Evolutionary conservation across 2,888 invertebrate genomes (phyloP).

Genomic region (Exephanes ischioxanthus): DNA sequence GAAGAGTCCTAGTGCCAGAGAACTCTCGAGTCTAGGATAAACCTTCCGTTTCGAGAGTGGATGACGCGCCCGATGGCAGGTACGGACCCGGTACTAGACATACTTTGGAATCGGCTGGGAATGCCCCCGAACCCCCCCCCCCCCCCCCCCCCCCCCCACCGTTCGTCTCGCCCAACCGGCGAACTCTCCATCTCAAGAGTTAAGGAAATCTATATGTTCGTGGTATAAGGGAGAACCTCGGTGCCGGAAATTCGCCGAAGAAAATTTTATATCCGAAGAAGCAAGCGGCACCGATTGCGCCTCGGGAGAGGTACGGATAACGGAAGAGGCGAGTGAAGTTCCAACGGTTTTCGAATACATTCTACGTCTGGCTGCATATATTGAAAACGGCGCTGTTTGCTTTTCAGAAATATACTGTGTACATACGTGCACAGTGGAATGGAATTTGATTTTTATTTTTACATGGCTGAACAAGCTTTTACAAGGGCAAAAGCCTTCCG

Average conservation of each 20-base stretch:
- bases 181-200: neutral
- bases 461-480: neutral
- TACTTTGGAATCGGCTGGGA: constrained; percentile 54
- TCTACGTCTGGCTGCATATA: constrained; percentile 42
- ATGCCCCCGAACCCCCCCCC: constrained; percentile 1
- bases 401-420: constrained; percentile 32
- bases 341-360: constrained; percentile 61
- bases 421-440: constrained; percentile 10
- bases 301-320: constrained; percentile 3
- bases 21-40: constrained; percentile 62
- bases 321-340: constrained; percentile 41
- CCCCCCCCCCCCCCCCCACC: constrained; percentile 28
- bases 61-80: constrained; percentile 58
- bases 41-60: constrained; percentile 56
- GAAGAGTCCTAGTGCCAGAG: constrained; percentile 38
- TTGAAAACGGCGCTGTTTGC: constrained; percentile 56
- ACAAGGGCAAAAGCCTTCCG: neutral
- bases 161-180: neutral
- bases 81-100: constrained; percentile 54
- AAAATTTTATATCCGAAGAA: constrained; percentile 59
- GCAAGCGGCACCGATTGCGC: constrained; percentile 21
- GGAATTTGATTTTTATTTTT: neutral
- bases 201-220: constrained; percentile 29
- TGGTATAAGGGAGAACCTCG: constrained; percentile 40
- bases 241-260: constrained; percentile 44